phyloP scores from a whole-genome alignment of 2,113 vertebrate species.

The Sclerurus mexicanus region DNA sequence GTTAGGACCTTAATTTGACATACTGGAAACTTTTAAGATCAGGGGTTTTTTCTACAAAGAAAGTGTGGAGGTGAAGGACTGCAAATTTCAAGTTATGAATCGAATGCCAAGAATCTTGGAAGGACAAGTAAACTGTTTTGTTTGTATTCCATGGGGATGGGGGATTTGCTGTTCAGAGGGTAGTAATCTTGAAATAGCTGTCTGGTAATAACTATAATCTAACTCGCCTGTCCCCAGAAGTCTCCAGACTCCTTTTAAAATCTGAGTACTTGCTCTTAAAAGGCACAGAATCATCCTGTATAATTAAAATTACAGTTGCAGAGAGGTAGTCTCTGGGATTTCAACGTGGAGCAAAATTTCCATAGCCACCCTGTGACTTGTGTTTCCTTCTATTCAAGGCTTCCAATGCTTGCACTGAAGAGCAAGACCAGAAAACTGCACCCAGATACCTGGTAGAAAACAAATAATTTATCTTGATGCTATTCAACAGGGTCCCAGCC shows the following conservation, averaged over 20 bases:
- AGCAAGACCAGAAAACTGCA: neutral
- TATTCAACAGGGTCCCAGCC: neutral
- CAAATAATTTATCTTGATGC: neutral
- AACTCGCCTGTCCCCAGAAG: constrained; percentile 15
- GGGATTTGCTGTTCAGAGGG: neutral
- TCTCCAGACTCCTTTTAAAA: constrained; percentile 37
- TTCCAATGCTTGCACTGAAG: neutral
- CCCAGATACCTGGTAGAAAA: neutral
- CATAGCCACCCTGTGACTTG: neutral
- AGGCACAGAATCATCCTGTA: constrained; percentile 3
- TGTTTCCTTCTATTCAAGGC: neutral
- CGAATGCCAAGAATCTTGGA: neutral
- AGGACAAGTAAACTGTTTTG: constrained; percentile 9
- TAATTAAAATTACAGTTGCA: constrained; percentile 57
- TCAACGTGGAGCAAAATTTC: neutral
- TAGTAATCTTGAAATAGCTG: constrained; percentile 48
- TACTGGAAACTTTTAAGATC: neutral
- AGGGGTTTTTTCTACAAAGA: neutral
- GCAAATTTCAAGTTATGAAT: neutral
- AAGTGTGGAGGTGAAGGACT: neutral
- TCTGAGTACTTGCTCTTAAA: constrained; percentile 8
- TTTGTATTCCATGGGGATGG: neutral
- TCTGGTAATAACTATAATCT: constrained; percentile 62
- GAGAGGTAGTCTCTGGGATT: neutral
- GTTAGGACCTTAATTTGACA: neutral